phyloP scores from a whole-genome alignment of 2,797 vertebrate genomes.

The Cyclura pinguis region DNA sequence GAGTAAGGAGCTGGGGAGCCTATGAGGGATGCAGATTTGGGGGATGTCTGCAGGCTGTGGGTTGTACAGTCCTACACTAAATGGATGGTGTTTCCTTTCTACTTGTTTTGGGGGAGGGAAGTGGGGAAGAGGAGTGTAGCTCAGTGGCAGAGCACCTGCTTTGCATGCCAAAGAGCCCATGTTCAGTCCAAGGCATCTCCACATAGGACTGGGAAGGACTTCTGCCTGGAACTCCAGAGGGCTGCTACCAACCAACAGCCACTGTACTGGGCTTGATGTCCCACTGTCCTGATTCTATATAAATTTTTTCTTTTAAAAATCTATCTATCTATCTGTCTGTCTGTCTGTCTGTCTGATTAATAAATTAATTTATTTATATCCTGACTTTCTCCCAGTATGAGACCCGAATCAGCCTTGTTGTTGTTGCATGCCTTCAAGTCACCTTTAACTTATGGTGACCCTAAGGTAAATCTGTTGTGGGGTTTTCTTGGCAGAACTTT shows the following conservation, averaged over 20 bases:
- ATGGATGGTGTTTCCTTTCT: neutral
- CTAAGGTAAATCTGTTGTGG: too few relatives aligned
- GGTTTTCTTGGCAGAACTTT: too few relatives aligned
- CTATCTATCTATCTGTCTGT: too few relatives aligned
- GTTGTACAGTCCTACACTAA: neutral
- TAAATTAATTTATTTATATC: too few relatives aligned
- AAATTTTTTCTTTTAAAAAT: too few relatives aligned
- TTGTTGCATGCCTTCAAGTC: too few relatives aligned
- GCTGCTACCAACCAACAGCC: neutral
- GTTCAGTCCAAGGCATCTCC: neutral
- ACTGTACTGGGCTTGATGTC: neutral
- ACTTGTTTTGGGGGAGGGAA: neutral
- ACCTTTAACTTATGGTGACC: too few relatives aligned
- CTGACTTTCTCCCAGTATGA: too few relatives aligned
- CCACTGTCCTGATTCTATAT: too few relatives aligned
- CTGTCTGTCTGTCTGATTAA: too few relatives aligned
- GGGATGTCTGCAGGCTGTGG: neutral
- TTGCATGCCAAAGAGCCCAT: neutral
- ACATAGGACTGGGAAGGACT: neutral
- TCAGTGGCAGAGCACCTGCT: neutral
- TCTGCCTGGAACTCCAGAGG: neutral
- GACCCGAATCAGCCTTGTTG: too few relatives aligned
- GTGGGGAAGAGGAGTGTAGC: neutral
- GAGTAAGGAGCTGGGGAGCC: neutral
- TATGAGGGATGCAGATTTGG: neutral